phyloP scores from a whole-genome alignment of 2,888 invertebrate species.

The Caenorhabditis angaria region DNA sequence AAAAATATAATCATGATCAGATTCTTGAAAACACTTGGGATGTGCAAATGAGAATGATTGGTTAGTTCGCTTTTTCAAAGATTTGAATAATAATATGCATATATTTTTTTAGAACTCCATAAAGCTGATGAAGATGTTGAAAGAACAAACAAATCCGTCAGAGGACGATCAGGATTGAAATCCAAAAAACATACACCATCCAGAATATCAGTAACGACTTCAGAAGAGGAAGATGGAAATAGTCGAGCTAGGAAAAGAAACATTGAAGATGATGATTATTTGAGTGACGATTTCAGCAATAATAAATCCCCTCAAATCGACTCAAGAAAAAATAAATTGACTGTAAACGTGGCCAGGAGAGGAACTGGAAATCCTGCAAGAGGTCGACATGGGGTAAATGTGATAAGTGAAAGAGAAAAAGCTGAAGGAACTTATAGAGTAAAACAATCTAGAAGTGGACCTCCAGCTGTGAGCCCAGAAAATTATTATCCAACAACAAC shows the following conservation, averaged over 20 bases:
- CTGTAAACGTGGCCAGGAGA: neutral
- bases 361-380: neutral
- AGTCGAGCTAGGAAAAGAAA: neutral
- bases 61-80: constrained; percentile 3
- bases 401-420: too few relatives aligned
- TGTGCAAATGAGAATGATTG: constrained; percentile 31
- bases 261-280: constrained; percentile 22
- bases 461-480: neutral
- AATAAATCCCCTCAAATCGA: neutral
- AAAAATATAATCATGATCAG: constrained; percentile 21
- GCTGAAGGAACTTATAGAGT: neutral
- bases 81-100: neutral
- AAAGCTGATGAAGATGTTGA: neutral
- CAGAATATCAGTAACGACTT: neutral
- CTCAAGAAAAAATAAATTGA: neutral
- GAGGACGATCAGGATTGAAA: neutral
- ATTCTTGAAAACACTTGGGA: constrained; percentile 21
- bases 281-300: constrained; percentile 11
- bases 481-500: neutral
- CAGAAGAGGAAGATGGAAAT: neutral
- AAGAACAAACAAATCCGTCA: neutral
- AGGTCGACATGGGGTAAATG: neutral
- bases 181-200: neutral
- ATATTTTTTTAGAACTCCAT: neutral
- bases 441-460: neutral